Evolutionary conservation across 2,113 vertebrate genomes (phyloP), one percentile per base, ranked within the genome.

Genomic region (Cygnus atratus): DNA sequence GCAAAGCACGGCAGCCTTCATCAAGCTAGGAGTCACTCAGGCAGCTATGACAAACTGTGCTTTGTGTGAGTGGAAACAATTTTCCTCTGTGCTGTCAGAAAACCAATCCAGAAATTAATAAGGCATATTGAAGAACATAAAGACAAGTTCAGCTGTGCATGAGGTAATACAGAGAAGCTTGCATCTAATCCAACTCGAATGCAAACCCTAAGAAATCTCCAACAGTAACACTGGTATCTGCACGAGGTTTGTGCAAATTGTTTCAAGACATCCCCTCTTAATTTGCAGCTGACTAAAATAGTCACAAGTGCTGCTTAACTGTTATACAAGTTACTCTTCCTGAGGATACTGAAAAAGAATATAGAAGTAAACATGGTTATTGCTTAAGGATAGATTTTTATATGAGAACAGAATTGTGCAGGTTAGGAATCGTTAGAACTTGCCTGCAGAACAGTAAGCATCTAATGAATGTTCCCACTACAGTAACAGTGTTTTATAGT

Each of bases 1-100:
- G 33, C 82, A 90, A 93, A 85, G 68, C 12, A 28, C n/a, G 85
- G 57, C 46, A 94, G 76, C 83, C 71, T 86, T 80, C 46, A 65
- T 9, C 5, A 1, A 79, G 46, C 6, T 77, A 77, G 24, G 9
- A 68, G 80, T 75, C 58, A 50, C 62, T 82, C 87, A 88, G 77
- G 67, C 84, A 94, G 62, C 46, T 76, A 39, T 93, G n/a, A 29
- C 28, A 89, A 46, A 71, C 37, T 55, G 35, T 65, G 66, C 62
- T 77, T 62, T 29, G 31, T 3, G 1, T 43, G 84, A 88, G 22
- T 10, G 26, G 33, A 75, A 22, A 35, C 48, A 26, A 26, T 73
- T 92, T 88, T 80, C 87, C 93, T 88, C 59, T 29, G 9, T 18
- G 46, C 46, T 68, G 25, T 73, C 77, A 92, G 76, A 39, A 84